Evolutionary conservation across 2,888 invertebrate species (phyloP).

Genomic region (Drosophila macrospina): DNA sequence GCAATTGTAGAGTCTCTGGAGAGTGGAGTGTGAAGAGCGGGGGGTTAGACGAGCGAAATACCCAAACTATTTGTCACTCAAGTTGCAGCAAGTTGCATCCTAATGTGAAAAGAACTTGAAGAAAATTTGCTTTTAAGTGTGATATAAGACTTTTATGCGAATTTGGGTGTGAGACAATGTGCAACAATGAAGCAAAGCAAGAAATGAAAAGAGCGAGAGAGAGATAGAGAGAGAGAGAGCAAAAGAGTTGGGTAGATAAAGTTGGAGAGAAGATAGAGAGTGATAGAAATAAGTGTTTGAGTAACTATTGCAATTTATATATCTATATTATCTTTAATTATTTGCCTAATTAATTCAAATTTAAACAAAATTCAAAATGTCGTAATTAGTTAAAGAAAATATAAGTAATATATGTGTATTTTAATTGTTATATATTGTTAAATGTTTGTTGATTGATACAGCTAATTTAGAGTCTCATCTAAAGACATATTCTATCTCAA

Average conservation of each 20-base stretch:
- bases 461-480: too few relatives aligned
- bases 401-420: too few relatives aligned
- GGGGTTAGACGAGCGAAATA: slow-evolving; percentile 19
- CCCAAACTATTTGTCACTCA: slow-evolving; percentile 56
- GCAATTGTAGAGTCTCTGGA: slow-evolving; percentile 12
- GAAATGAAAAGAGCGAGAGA: too few relatives aligned
- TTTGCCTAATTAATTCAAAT: too few relatives aligned
- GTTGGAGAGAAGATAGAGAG: neutral
- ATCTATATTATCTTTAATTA: too few relatives aligned
- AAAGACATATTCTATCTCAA: too few relatives aligned
- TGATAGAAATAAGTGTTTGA: neutral
- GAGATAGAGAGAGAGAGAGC: neutral
- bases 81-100: slow-evolving; percentile 26
- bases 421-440: too few relatives aligned
- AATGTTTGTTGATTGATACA: too few relatives aligned
- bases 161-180: slow-evolving; percentile 15
- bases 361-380: too few relatives aligned
- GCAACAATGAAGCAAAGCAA: too few relatives aligned
- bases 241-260: neutral
- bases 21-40: neutral
- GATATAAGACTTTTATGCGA: slow-evolving; percentile 22
- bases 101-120: slow-evolving; percentile 23
- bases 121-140: slow-evolving; percentile 28
- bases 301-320: neutral
- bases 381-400: too few relatives aligned